Evolutionary conservation across 1,140 invertebrate species (phyloP), one percentile per base, ranked within the genome.

Genomic region (Listronotus bonariensis): DNA sequence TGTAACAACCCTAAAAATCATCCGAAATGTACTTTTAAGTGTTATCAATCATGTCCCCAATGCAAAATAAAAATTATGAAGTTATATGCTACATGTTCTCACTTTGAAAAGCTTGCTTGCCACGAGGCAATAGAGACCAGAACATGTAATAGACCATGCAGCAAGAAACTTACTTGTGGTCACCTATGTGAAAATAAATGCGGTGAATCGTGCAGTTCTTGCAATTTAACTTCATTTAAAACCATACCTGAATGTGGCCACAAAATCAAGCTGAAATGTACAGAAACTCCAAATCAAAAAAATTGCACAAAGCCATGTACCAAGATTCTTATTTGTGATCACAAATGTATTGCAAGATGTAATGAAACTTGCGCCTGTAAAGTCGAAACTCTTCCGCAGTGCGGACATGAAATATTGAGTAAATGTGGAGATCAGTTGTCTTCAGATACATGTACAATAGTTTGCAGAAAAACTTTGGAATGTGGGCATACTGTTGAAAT

Each of bases 321-420:
- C 12, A 20, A 48, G 26, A 20, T 10, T 2, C 18, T 48, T 3
- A 20, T 18, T 18, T 48, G 45, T 48, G 45, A 17, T 26, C 45
- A 48, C 45, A 48, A 26, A 48, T 48, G 45, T 9, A 48, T 48
- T 20, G 12, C 6, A 48, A 48, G 10, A 20, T 48, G 45, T 12
- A 20, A 18, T 12, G 45, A 48, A 48, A 20, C 5, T 9, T 48
- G 45, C 11, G 45, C 18, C 7, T 48, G 45, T 26, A 48, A 48
- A 48, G 11, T 7, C 6, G 18, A 20, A 26, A 20, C 18, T 48
- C 4, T 48, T 26, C 45, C 15, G 6, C 15, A 48, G 8, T 48
- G 45, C 12, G 45, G 45, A 8, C 43, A 46, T 46, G 7, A 3
- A 15, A 17, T 46, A 8, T 9, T 5, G n/a, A 18, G 7, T 17